Conservation (phyloP, 2,888 invertebrate genomes). For the Boloria euphrosyne region DNA sequence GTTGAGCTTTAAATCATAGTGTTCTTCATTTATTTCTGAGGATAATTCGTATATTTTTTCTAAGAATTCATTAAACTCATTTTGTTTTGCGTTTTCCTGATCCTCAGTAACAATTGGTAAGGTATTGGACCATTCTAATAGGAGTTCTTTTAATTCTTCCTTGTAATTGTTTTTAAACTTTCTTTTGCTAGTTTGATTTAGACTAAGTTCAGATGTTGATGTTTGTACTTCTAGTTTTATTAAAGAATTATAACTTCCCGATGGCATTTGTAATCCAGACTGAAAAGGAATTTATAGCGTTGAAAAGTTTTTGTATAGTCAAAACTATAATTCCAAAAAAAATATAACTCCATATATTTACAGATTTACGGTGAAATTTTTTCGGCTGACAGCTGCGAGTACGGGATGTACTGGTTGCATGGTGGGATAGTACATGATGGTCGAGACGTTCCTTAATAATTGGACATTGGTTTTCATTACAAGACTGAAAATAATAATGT, state of each 20-base stretch:
- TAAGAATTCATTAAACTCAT: conserved; percentile 49
- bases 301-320: too few species aligned
- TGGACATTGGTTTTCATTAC: conserved; percentile 49
- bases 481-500: conserved; percentile 42
- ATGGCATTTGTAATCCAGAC: neutral
- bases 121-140: conserved; percentile 51
- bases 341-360: neutral
- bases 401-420: conserved; percentile 21
- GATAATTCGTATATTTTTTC: conserved; percentile 48
- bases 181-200: neutral
- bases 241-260: neutral
- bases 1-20: conserved; percentile 47
- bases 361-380: conserved; percentile 4
- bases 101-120: conserved; percentile 49
- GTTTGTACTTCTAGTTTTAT: conserved; percentile 22
- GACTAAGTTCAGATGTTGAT: conserved; percentile 31
- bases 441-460: conserved; percentile 49
- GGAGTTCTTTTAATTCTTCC: conserved; percentile 45
- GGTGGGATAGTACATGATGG: conserved; percentile 28
- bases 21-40: conserved; percentile 31
- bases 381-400: conserved; percentile 15
- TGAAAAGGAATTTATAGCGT: neutral
- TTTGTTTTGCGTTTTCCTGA: conserved; percentile 46
- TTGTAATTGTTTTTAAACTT: conserved; percentile 37
- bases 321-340: neutral